Evolutionary conservation across 2,797 vertebrate species (phyloP), one percentile per base, ranked within the genome.

Genomic region (Manis pentadactyla): DNA sequence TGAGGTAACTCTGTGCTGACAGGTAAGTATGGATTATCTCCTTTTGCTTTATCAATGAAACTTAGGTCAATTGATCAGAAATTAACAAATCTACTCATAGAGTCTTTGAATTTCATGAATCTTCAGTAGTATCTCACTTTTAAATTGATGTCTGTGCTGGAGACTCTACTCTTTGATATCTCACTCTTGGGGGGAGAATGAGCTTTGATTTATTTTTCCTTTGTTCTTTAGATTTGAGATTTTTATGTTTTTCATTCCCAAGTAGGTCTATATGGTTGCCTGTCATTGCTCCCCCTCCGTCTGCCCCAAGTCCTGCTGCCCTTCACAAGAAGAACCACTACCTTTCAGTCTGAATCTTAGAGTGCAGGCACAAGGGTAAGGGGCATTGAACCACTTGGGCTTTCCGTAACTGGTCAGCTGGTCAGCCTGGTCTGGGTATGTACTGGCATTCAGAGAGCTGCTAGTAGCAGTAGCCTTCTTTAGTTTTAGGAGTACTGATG

Each of bases 401-500:
- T 99, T 99, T 99, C 99, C 99, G 98, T 99, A 99, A 97, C 99
- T 99, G 23, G 99, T 97, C n/a, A 99, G 98, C 99, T 99, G 99
- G 57, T 92, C 59, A 1, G 98, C 98, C 2, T 95, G 97, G 66
- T 99, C 99, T 0, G 99, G 98, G 97, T 97, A 99, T 42, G 97
- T 97, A 99, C 39, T 97, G 98, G 95, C 98, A 99, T 88, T 99
- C 99, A 90, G 99, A 99, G 96, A 99, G 98, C 98, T 99, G 98
- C 2, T 99, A 97, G 98, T 98, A 99, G 96, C 99, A 98, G 93
- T 99, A 99, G 19, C 98, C 99, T 98, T 99, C 99, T 96, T 99
- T 99, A 75, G 98, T 98, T 89, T 21, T 96, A 1, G 99, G 99
- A 68, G 99, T 96, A 94, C 98, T 98, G 98, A 99, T 98, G 66